These are phyloP conservation scores for Glyphotaelius pellucidus DNA, from an alignment of 2,888 invertebrate genomes.

Conservation along the genomic window DNA sequence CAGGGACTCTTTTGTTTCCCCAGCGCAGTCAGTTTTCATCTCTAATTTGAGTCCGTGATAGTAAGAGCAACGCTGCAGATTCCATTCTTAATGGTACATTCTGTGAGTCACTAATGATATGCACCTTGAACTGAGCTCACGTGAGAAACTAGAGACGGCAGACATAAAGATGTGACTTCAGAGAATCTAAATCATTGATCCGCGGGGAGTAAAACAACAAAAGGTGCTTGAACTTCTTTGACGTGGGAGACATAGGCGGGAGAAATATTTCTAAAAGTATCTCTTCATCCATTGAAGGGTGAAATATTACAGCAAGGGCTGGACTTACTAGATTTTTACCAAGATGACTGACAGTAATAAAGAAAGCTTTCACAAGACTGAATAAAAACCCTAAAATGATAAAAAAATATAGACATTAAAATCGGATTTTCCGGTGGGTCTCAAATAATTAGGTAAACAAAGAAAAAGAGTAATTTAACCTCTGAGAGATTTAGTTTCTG, in stretches of 20 bases:
- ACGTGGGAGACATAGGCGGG: neutral
- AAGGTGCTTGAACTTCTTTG: neutral
- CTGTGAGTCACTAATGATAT: neutral
- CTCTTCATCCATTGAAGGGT: neutral
- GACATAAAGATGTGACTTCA: neutral
- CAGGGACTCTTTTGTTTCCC: neutral
- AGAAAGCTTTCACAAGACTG: neutral
- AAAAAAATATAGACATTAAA: no score
- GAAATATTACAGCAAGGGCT: neutral
- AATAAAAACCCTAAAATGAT: no score
- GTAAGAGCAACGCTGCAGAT: neutral
- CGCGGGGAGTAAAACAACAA: neutral
- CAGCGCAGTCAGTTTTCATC: neutral
- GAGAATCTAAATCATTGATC: neutral
- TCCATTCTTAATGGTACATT: neutral
- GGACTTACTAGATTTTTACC: neutral
- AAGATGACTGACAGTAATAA: neutral
- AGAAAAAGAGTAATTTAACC: no score
- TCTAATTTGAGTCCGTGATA: neutral
- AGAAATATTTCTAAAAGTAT: neutral
- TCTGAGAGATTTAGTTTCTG: no score
- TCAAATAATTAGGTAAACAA: no score
- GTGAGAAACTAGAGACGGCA: neutral
- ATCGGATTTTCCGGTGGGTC: no score
- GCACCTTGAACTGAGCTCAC: neutral